Evolutionary conservation across 2,797 vertebrate species (phyloP).

Genomic region (Micromesistius poutassou): DNA sequence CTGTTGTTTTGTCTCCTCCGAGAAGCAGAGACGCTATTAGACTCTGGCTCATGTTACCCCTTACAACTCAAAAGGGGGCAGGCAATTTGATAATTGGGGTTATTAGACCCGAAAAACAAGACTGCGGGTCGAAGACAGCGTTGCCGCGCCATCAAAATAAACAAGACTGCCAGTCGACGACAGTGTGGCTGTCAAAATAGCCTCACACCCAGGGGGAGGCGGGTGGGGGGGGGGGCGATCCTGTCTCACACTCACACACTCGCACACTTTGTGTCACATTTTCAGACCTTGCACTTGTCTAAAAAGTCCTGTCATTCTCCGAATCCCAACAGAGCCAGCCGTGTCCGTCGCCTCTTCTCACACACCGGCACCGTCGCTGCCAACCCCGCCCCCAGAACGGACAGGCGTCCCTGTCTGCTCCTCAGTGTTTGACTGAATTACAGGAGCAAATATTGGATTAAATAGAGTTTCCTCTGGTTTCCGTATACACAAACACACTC

Average conservation of each 20-base stretch:
- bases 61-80: conserved; percentile 46
- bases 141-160: conserved; percentile 63
- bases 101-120: conserved; percentile 62
- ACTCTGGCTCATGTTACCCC: conserved; percentile 62
- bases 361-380: conserved; percentile 38
- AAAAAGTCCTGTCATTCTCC: conserved; percentile 38
- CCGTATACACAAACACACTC: conserved; percentile 42
- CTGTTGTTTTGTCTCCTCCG: conserved; percentile 21
- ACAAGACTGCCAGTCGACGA: conserved; percentile 56
- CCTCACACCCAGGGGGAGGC: conserved; percentile 40
- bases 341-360: conserved; percentile 44
- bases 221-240: conserved; percentile 11
- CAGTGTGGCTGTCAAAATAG: conserved; percentile 63
- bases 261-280: conserved; percentile 66
- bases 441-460: conserved; percentile 67
- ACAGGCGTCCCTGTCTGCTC: conserved; percentile 65
- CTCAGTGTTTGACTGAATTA: conserved; percentile 70
- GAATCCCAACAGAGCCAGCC: conserved; percentile 57
- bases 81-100: conserved; percentile 76
- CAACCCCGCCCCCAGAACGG: conserved; percentile 53
- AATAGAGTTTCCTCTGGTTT: conserved; percentile 64
- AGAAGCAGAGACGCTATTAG: conserved; percentile 59
- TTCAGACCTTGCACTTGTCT: conserved; percentile 61
- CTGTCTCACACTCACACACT: conserved; percentile 69
- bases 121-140: conserved; percentile 59